Evolutionary conservation across 2,888 invertebrate species (phyloP).

Genomic region (Sicus ferrugineus): DNA sequence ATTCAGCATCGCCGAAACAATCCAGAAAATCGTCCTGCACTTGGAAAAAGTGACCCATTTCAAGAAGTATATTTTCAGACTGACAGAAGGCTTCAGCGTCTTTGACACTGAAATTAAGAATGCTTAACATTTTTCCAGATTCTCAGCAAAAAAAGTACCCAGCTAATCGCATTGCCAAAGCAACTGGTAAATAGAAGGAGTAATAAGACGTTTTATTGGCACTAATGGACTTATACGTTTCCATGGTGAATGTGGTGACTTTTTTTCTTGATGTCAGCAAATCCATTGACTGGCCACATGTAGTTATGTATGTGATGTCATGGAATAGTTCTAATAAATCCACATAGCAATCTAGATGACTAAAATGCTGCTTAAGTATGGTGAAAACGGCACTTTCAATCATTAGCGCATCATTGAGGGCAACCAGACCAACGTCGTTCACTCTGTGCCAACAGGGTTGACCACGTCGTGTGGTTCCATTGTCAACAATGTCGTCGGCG

Average conservation of each 20-base stretch:
- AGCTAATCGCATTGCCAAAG: constrained; percentile 86
- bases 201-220: constrained; percentile 94
- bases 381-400: constrained; percentile 81
- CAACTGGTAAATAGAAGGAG: constrained; percentile 91
- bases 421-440: constrained; percentile 75
- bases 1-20: constrained; percentile 84
- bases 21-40: constrained; percentile 80
- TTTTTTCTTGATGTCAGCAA: constrained; percentile 72
- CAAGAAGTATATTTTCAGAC: constrained; percentile 83
- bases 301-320: constrained; percentile 63
- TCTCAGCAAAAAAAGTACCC: constrained; percentile 63
- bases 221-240: constrained; percentile 85
- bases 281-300: constrained; percentile 72
- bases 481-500: constrained; percentile 92
- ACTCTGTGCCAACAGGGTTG: constrained; percentile 89
- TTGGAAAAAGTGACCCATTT: constrained; percentile 97
- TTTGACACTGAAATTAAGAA: constrained; percentile 60
- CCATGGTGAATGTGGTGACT: constrained; percentile 80
- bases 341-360: constrained; percentile 77
- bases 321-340: constrained; percentile 84
- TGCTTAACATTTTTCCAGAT: neutral
- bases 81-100: constrained; percentile 84
- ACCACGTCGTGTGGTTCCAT: constrained; percentile 82
- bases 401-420: constrained; percentile 86
- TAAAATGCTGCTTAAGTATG: constrained; percentile 81